A percentile compares a stretch with the other conserved stretches of the same genome.
These are phyloP conservation scores for Zaprionus gabonicus DNA, from an alignment of 1,140 invertebrate species.

Conservation along the genomic window DNA sequence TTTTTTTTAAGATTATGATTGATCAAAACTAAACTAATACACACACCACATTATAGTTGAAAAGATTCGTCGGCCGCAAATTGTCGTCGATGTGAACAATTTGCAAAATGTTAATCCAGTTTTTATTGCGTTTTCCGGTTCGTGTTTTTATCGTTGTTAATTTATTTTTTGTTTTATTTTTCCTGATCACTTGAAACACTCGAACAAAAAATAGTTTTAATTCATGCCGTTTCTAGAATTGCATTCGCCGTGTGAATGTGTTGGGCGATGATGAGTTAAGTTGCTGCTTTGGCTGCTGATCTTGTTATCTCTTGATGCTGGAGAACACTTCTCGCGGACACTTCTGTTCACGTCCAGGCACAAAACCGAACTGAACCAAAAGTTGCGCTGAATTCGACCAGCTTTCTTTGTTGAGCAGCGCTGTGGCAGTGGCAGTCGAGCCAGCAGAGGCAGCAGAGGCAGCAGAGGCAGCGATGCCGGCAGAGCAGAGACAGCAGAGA, in stretches of 20 bases:
- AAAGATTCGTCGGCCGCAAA: slow-evolving; percentile 32
- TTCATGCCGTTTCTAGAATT: slow-evolving; percentile 7
- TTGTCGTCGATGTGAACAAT: slow-evolving; percentile 37
- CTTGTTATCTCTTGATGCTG: slow-evolving; percentile 9
- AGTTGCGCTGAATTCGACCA: slow-evolving; percentile 80
- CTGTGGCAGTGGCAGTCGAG: slow-evolving; percentile 1
- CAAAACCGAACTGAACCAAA: slow-evolving; percentile 82
- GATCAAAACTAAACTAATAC: slow-evolving; percentile 70
- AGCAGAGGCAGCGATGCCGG: slow-evolving; percentile 14
- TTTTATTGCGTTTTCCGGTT: background rate
- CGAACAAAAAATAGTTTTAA: slow-evolving; percentile 53
- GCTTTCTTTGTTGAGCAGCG: slow-evolving; percentile 82
- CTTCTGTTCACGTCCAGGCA: slow-evolving; percentile 77
- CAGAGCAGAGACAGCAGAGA: slow-evolving; percentile 29
- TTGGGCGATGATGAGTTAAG: background rate
- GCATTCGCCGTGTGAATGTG: background rate
- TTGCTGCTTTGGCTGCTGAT: background rate
- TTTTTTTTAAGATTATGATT: background rate
- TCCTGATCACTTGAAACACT: slow-evolving; percentile 41
- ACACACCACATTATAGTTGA: slow-evolving; percentile 78
- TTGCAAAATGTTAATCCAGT: slow-evolving; percentile 42
- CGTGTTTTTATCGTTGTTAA: slow-evolving; percentile 20
- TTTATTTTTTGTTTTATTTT: background rate
- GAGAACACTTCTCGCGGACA: slow-evolving; percentile 64
- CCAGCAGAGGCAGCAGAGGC: background rate